phyloP scores from a whole-genome alignment of 2,797 vertebrate species.

The Acipenser ruthenus region DNA sequence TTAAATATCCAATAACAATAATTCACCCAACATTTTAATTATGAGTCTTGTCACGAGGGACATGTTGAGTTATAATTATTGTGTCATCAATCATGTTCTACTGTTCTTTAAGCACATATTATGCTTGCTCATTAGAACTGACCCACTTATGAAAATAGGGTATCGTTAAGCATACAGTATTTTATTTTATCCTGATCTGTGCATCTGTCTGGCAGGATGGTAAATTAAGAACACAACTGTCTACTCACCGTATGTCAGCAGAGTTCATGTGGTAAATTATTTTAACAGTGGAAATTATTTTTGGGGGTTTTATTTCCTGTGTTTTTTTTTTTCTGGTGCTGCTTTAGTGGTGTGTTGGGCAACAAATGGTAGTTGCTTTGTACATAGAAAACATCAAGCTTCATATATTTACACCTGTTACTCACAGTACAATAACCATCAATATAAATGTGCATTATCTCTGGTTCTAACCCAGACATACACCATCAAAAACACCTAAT shows the following conservation, averaged over 20 bases:
- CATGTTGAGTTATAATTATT: conserved; percentile 43
- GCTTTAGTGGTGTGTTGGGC: not conserved
- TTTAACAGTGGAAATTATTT: too few relatives aligned
- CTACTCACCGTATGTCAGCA: not conserved
- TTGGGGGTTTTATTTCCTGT: too few relatives aligned
- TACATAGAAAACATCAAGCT: not conserved
- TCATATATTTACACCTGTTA: not conserved
- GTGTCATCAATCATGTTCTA: conserved; percentile 25
- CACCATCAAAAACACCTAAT: too few relatives aligned
- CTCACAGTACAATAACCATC: not conserved
- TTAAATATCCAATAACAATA: too few relatives aligned
- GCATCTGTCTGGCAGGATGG: conserved; percentile 14
- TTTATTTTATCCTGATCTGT: conserved; percentile 4
- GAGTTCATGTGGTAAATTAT: not conserved
- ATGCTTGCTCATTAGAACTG: conserved; percentile 42
- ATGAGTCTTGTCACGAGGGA: conserved; percentile 21
- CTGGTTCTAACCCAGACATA: too few relatives aligned
- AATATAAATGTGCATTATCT: not conserved
- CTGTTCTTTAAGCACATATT: conserved; percentile 36
- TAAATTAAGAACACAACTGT: not conserved
- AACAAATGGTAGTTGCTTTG: not conserved
- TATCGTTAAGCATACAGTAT: conserved; percentile 26
- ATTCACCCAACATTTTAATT: too few relatives aligned
- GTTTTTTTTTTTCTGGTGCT: not conserved
- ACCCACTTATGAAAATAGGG: conserved; percentile 39